Conservation (phyloP, 2,113 vertebrate species). For the Shinisaurus crocodilurus region DNA sequence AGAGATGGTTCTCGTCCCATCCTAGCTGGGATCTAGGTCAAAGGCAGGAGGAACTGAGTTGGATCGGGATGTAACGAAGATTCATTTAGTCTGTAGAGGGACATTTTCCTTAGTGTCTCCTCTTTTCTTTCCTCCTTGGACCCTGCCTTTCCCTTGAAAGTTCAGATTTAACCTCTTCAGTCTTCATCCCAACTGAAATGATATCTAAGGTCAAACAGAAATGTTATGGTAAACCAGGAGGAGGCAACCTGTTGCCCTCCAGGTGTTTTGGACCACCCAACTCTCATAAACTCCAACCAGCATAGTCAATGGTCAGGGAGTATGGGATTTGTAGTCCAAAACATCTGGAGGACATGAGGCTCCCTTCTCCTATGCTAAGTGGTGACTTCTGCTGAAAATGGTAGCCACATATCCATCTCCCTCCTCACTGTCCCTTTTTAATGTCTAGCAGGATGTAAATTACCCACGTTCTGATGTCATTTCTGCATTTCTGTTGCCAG, state of each 20-base stretch:
- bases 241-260: too few species aligned
- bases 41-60: neutral
- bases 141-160: too few species aligned
- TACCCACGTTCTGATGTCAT: too few species aligned
- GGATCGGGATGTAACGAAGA: neutral
- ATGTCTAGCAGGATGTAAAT: neutral
- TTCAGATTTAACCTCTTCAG: neutral
- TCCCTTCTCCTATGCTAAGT: neutral
- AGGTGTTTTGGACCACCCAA: too few species aligned
- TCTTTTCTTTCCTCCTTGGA: neutral
- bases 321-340: too few species aligned
- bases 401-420: neutral
- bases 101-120: neutral
- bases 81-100: neutral
- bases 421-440: neutral
- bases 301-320: too few species aligned
- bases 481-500: too few species aligned
- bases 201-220: neutral
- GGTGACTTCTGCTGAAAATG: neutral
- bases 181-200: neutral
- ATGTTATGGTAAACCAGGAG: neutral
- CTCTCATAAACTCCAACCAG: too few species aligned
- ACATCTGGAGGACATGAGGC: too few species aligned
- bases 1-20: neutral
- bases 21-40: neutral